A percentile compares a stretch with the other conserved stretches of the same genome.
phyloP scores from a whole-genome alignment of 1,140 invertebrate species.

The Steinernema feltiae region DNA sequence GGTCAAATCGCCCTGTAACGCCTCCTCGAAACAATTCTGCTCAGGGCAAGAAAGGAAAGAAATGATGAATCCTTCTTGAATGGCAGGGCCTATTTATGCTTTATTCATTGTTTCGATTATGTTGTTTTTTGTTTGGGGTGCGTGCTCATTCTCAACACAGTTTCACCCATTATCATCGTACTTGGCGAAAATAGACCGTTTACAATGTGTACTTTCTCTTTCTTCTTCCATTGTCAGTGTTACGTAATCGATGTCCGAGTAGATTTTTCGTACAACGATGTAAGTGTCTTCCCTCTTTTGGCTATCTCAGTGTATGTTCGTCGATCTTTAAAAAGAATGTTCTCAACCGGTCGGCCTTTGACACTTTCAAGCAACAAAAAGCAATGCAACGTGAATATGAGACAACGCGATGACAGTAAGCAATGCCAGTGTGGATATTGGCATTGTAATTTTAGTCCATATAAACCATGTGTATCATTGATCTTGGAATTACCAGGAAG shows the following conservation, averaged over 20 bases:
- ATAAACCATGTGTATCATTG: no score
- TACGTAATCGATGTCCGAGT: background rate
- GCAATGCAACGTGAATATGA: no score
- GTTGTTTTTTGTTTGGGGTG: background rate
- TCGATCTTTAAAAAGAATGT: background rate
- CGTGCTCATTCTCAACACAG: background rate
- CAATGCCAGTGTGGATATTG: no score
- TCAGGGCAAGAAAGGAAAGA: slow-evolving; percentile 52
- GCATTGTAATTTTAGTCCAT: no score
- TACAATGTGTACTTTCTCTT: background rate
- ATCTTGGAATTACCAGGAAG: no score
- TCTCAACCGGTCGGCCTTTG: no score
- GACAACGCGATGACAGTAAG: no score
- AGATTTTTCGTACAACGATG: background rate
- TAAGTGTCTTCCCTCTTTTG: background rate
- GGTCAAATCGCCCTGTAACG: slow-evolving; percentile 66
- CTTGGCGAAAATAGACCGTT: no score
- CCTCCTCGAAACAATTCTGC: slow-evolving; percentile 68
- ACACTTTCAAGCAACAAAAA: no score
- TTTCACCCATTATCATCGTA: no score
- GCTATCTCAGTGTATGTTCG: background rate
- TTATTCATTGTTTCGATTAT: background rate
- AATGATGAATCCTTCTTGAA: slow-evolving; percentile 30
- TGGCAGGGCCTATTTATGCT: background rate
- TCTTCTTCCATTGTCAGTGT: background rate